Conservation (phyloP, 2,113 vertebrate species). For the Dicaeum eximium region DNA sequence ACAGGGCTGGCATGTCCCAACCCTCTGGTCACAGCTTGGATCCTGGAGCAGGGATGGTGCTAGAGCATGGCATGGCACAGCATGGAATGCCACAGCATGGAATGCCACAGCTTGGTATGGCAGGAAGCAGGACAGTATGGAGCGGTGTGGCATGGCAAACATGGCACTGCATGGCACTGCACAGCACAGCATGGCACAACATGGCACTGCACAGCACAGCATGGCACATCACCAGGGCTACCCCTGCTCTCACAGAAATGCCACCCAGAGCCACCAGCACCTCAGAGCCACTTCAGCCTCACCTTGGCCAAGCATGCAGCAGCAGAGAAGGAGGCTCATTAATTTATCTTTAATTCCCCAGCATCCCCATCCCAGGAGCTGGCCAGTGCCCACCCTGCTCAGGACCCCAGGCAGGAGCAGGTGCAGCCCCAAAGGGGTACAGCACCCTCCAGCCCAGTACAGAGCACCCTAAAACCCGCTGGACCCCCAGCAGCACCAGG, state of each 20-base stretch:
- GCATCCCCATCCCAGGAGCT: rapidly evolving
- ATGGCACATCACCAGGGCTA: not conserved
- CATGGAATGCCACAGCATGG: rapidly evolving
- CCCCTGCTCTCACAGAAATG: not conserved
- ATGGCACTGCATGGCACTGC: not conserved
- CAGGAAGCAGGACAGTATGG: not conserved
- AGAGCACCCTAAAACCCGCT: rapidly evolving
- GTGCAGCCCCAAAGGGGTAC: not conserved
- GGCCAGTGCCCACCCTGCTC: not conserved
- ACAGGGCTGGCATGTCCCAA: rapidly evolving
- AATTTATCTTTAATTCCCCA: too few relatives aligned
- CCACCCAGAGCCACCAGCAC: not conserved
- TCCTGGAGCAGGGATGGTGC: not conserved
- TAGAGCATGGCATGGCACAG: rapidly evolving
- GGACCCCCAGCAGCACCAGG: not conserved
- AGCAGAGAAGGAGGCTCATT: not conserved
- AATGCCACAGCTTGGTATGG: too few relatives aligned
- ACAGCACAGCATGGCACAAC: rapidly evolving
- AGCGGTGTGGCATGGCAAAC: not conserved
- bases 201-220: not conserved
- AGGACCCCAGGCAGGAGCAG: not conserved
- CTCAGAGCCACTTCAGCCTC: rapidly evolving
- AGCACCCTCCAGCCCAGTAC: not conserved
- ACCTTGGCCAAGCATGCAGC: rapidly evolving
- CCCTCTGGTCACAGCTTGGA: not conserved